A percentile compares a stretch with the other conserved stretches of the same genome.
Evolutionary conservation across 2,888 invertebrate species (phyloP).

Genomic region (Cancer borealis): DNA sequence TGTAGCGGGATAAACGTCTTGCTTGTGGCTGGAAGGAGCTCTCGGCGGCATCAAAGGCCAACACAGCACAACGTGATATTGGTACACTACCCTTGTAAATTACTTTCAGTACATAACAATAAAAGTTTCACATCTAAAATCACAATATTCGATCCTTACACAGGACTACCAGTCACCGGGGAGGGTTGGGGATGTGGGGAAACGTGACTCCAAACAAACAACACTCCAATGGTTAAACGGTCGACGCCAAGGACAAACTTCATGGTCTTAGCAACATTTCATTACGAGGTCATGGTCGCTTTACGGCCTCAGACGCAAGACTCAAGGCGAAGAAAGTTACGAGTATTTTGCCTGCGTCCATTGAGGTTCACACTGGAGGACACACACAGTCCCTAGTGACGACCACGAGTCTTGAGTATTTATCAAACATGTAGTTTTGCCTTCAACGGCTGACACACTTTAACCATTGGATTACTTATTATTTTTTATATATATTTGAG

Average conservation of each 20-base stretch:
- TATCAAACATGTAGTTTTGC: not conserved
- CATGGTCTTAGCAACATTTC: not conserved
- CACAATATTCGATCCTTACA: conserved; percentile 46
- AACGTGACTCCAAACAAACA: conserved; percentile 1
- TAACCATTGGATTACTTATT: conserved; percentile 11
- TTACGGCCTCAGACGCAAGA: not conserved
- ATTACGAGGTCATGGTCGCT: not conserved
- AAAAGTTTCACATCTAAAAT: conserved; percentile 36
- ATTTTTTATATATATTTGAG: not conserved
- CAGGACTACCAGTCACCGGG: conserved; percentile 37
- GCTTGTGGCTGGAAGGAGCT: conserved; percentile 50
- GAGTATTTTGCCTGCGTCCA: not conserved
- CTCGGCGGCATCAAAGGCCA: conserved; percentile 49
- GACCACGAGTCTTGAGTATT: not conserved
- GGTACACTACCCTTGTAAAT: conserved; percentile 49
- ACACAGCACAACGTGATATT: conserved; percentile 51
- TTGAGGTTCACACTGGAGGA: not conserved
- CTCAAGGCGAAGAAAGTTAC: not conserved
- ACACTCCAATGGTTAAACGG: not conserved
- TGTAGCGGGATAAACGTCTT: not conserved
- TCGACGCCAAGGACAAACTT: not conserved
- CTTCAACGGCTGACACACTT: not conserved
- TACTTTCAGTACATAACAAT: conserved; percentile 35
- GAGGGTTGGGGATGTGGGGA: not conserved
- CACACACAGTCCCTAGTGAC: not conserved